Conservation (phyloP, 2,888 invertebrate genomes). For the Protula sp. region DNA sequence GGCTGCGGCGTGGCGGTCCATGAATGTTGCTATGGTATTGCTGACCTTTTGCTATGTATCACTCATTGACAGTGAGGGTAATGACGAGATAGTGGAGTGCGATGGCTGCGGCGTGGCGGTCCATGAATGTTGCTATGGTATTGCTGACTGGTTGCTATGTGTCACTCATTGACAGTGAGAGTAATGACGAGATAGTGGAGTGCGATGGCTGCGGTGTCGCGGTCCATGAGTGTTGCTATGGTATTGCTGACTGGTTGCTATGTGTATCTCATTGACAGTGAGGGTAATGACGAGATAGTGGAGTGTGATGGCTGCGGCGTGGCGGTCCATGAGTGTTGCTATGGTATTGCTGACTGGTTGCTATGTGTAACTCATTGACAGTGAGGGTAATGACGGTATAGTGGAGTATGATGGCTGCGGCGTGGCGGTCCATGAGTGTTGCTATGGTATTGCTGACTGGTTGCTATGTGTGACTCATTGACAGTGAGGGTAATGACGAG, state of each 20-base stretch:
- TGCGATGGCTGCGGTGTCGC: conserved; percentile 95
- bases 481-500: conserved; percentile 22
- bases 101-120: conserved; percentile 94
- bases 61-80: conserved; percentile 68
- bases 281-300: conserved; percentile 90
- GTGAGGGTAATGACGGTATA: conserved; percentile 24
- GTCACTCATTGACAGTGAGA: too few species aligned
- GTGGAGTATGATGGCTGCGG: conserved; percentile 14
- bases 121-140: conserved; percentile 68
- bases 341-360: conserved; percentile 50
- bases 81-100: conserved; percentile 95
- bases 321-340: conserved; percentile 82
- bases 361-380: neutral
- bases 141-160: too few species aligned
- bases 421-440: neutral
- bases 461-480: neutral
- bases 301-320: conserved; percentile 96
- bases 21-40: conserved; percentile 62
- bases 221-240: conserved; percentile 75
- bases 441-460: neutral
- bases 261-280: conserved; percentile 60
- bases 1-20: conserved; percentile 94
- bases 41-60: neutral
- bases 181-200: conserved; percentile 91
- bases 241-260: neutral